A percentile compares a stretch with the other conserved stretches of the same genome.
These are phyloP conservation scores for Pygoscelis adeliae DNA, from an alignment of 2,113 vertebrate species.

Conservation along the genomic window DNA sequence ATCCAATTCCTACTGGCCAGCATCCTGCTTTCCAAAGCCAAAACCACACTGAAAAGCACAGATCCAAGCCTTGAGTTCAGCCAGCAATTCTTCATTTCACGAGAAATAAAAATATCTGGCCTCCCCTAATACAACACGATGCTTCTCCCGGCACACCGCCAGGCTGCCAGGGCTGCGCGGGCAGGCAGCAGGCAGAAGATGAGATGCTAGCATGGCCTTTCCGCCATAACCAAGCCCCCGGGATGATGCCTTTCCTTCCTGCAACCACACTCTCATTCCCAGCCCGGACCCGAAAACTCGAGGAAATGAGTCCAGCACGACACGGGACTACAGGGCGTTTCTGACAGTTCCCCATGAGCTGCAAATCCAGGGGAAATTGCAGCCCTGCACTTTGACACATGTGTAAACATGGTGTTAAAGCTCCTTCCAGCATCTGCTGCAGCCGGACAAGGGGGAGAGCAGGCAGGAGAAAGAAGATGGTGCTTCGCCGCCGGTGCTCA, in stretches of 20 bases:
- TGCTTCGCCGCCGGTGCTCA: accelerated
- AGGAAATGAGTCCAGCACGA: background rate
- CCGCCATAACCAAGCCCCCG: background rate
- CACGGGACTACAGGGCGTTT: accelerated
- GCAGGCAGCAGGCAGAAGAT: background rate
- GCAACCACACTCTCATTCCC: accelerated
- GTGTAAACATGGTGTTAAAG: background rate
- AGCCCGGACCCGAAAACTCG: background rate
- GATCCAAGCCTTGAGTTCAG: background rate
- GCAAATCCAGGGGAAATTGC: background rate
- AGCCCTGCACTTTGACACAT: background rate
- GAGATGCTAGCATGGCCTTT: background rate
- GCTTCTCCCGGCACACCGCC: accelerated
- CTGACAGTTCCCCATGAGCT: background rate
- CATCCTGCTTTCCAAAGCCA: background rate
- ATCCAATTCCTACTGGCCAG: background rate
- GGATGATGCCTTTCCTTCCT: background rate
- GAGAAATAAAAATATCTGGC: background rate
- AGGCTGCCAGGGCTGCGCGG: background rate
- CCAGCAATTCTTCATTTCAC: background rate
- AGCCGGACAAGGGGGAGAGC: accelerated
- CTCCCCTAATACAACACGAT: accelerated
- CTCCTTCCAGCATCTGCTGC: background rate
- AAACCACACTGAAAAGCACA: background rate
- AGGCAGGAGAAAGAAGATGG: background rate